Conservation (phyloP, 2,797 vertebrate species). For the Heteromormyrus szaboi region DNA sequence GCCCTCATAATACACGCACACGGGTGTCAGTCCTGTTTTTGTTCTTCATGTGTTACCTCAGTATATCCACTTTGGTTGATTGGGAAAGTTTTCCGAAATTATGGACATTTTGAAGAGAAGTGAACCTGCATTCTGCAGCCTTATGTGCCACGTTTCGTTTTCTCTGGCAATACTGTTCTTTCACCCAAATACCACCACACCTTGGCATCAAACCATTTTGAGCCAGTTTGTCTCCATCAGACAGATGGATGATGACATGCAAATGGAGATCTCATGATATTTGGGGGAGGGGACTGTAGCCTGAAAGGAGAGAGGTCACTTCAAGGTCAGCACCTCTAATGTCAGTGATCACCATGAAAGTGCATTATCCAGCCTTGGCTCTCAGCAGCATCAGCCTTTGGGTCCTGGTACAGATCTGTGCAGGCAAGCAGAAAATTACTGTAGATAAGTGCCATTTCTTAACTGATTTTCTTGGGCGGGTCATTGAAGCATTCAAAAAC, state of each 20-base stretch:
- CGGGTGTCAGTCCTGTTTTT: not conserved
- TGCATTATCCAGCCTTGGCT: conserved; percentile 12
- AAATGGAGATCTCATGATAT: not conserved
- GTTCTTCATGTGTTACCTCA: not conserved
- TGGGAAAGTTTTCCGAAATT: not conserved
- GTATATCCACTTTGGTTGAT: not conserved
- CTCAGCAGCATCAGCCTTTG: not conserved
- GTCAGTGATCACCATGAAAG: conserved; percentile 22
- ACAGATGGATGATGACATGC: not conserved
- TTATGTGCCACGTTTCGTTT: not conserved
- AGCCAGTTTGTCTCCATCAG: conserved; percentile 17
- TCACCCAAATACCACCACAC: not conserved
- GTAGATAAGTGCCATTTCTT: conserved; percentile 24
- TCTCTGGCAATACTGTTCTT: not conserved
- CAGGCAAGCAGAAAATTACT: conserved; percentile 24
- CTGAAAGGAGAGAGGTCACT: conserved; percentile 18
- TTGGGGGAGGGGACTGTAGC: not conserved
- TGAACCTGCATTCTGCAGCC: not conserved
- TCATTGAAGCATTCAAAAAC: conserved; percentile 26
- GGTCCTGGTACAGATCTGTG: conserved; percentile 12
- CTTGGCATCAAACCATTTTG: conserved; percentile 21
- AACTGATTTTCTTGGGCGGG: conserved; percentile 19
- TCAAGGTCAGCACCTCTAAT: conserved; percentile 22
- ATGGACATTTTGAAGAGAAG: conserved; percentile 2
- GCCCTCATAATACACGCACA: not conserved